A percentile compares a stretch with the other conserved stretches of the same genome.
Conservation (phyloP, 2,797 vertebrate genomes). For the Amphiprion clarkii region DNA sequence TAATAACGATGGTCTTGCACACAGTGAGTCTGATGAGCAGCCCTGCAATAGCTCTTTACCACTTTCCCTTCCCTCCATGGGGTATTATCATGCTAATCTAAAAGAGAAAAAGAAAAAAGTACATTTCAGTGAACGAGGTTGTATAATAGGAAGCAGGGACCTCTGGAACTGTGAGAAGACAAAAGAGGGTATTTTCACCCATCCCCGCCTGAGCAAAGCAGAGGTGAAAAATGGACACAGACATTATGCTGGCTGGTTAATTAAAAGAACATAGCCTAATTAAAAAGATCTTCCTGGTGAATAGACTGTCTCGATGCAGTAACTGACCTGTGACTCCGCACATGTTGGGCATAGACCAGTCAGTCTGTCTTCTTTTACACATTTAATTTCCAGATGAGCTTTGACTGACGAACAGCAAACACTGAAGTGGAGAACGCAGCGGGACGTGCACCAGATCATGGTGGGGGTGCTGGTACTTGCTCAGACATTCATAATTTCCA, state of each 20-base stretch:
- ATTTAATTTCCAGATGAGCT: conserved; percentile 57
- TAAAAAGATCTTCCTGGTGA: conserved; percentile 73
- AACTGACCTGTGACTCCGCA: conserved; percentile 66
- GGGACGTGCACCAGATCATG: conserved; percentile 25
- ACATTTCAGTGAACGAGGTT: conserved; percentile 70
- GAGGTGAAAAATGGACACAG: conserved; percentile 74
- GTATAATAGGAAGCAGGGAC: conserved; percentile 64
- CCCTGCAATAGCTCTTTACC: conserved; percentile 54
- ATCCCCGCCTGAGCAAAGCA: conserved; percentile 39
- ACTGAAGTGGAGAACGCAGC: conserved; percentile 13
- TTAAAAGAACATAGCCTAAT: conserved; percentile 81
- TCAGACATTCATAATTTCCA: conserved; percentile 54
- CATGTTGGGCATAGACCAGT: conserved; percentile 45
- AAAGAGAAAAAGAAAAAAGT: conserved; percentile 54
- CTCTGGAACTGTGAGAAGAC: conserved; percentile 61
- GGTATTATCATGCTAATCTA: conserved; percentile 85
- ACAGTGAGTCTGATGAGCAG: conserved; percentile 78
- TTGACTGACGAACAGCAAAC: conserved; percentile 28
- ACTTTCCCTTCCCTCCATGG: conserved; percentile 42
- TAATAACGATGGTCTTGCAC: conserved; percentile 77
- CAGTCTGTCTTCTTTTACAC: conserved; percentile 21
- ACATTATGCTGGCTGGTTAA: conserved; percentile 77
- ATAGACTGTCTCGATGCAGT: conserved; percentile 44
- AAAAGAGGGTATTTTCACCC: conserved; percentile 62
- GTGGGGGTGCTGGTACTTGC: conserved; percentile 31